A percentile compares a stretch with the other conserved stretches of the same genome.
These are phyloP conservation scores for Lysiphlebus fabarum DNA, from an alignment of 1,140 invertebrate species.

Conservation along the genomic window DNA sequence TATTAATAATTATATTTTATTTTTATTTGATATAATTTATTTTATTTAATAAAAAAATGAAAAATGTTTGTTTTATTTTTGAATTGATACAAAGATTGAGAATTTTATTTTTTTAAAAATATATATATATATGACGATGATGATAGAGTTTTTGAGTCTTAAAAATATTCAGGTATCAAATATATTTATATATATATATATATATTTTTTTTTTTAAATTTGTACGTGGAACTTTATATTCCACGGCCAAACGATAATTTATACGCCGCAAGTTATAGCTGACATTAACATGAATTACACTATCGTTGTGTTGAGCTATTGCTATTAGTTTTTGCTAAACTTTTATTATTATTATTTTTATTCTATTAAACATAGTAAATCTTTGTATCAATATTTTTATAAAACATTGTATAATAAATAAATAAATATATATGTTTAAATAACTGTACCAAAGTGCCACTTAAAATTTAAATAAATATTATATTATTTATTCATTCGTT, in stretches of 20 bases:
- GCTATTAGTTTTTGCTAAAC: slow-evolving; percentile 16
- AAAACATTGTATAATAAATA: neutral
- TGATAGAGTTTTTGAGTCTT: slow-evolving; percentile 1
- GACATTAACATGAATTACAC: slow-evolving; percentile 29
- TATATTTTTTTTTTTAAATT: neutral
- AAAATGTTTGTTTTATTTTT: neutral
- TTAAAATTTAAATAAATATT: slow-evolving; percentile 6
- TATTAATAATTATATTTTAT: neutral
- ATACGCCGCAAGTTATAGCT: slow-evolving; percentile 27
- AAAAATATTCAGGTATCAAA: neutral
- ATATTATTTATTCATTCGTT: too few species aligned
- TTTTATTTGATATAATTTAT: neutral
- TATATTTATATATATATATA: neutral
- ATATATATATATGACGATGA: neutral
- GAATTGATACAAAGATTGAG: too few species aligned
- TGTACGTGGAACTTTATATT: neutral
- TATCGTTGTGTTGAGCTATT: slow-evolving; percentile 27
- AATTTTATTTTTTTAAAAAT: too few species aligned
- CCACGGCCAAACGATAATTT: slow-evolving; percentile 24
- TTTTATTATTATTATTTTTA: slow-evolving; percentile 10
- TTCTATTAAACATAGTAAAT: too few species aligned
- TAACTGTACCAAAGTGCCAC: neutral
- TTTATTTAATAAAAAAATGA: too few species aligned
- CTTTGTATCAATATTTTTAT: too few species aligned
- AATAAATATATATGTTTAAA: slow-evolving; percentile 5